A percentile compares a stretch with the other conserved stretches of the same genome.
These are phyloP conservation scores for Scaptomyza tumidula DNA, from an alignment of 2,888 invertebrate genomes.

Conservation along the genomic window DNA sequence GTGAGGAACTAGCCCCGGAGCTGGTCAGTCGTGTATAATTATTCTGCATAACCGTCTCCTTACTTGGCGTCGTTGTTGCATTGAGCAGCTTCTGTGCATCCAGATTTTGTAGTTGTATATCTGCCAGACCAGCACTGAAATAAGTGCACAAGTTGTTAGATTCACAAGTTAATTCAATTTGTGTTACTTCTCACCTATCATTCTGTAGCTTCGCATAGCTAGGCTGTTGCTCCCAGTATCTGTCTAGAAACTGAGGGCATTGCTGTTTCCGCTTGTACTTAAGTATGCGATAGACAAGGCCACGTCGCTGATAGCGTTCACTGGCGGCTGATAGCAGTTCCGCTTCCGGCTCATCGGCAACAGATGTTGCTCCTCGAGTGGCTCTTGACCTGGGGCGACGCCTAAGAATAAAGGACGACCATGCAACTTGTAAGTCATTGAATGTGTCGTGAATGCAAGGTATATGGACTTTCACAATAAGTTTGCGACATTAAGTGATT, in stretches of 20 bases:
- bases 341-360: slow-evolving; percentile 72
- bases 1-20: slow-evolving; percentile 88
- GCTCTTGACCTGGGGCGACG: slow-evolving; percentile 51
- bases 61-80: slow-evolving; percentile 74
- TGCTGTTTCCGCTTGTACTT: slow-evolving; percentile 63
- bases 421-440: slow-evolving; percentile 20
- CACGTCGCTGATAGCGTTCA: slow-evolving; percentile 63
- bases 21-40: slow-evolving; percentile 76
- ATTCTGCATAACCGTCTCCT: slow-evolving; percentile 78
- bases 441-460: neutral
- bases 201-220: slow-evolving; percentile 82
- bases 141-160: neutral
- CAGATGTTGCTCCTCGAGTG: slow-evolving; percentile 1
- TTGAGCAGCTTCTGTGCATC: slow-evolving; percentile 86
- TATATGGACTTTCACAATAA: neutral
- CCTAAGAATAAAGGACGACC: slow-evolving; percentile 48
- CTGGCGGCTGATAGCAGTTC: slow-evolving; percentile 79
- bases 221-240: slow-evolving; percentile 81
- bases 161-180: neutral
- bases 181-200: slow-evolving; percentile 43
- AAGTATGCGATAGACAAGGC: slow-evolving; percentile 67
- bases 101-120: slow-evolving; percentile 87
- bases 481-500: neutral
- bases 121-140: slow-evolving; percentile 83
- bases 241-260: slow-evolving; percentile 81